phyloP scores from a whole-genome alignment of 2,797 vertebrate genomes.

The Microctenopoma steveboyesi region DNA sequence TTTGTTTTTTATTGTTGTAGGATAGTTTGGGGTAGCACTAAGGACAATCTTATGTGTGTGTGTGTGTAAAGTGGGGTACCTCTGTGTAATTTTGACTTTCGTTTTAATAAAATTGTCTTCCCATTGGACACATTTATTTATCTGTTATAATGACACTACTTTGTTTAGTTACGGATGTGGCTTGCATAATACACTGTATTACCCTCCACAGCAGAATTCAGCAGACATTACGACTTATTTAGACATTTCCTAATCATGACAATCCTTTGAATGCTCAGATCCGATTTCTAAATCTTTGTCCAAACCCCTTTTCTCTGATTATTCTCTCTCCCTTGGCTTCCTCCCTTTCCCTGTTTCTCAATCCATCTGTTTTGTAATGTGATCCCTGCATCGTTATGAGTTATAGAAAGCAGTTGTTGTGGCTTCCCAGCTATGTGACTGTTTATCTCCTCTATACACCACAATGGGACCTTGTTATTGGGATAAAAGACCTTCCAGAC shows the following conservation, averaged over 20 bases:
- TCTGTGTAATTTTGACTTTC: conserved; percentile 33
- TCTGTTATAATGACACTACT: conserved; percentile 37
- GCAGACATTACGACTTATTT: conserved; percentile 63
- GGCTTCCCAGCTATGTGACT: conserved; percentile 75
- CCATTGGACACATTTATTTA: conserved; percentile 45
- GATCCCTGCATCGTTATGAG: conserved; percentile 70
- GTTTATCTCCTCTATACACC: conserved; percentile 72
- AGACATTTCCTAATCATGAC: conserved; percentile 68
- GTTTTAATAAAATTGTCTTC: conserved; percentile 27
- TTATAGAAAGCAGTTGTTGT: conserved; percentile 76
- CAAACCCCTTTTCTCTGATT: conserved; percentile 64
- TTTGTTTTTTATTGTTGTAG: neutral
- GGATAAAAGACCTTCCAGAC: conserved; percentile 68
- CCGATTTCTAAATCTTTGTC: conserved; percentile 68
- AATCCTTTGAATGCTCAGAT: conserved; percentile 57
- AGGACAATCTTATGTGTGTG: conserved; percentile 8
- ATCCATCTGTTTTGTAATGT: conserved; percentile 77
- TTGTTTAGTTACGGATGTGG: conserved; percentile 51
- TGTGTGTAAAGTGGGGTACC: conserved; percentile 14
- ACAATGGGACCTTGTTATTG: conserved; percentile 67
- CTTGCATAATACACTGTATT: conserved; percentile 39
- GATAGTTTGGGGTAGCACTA: neutral
- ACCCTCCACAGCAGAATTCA: conserved; percentile 56
- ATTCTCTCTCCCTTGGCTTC: conserved; percentile 57
- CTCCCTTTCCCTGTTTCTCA: conserved; percentile 63